phyloP scores from a whole-genome alignment of 2,888 invertebrate species.

The Rotaria socialis region DNA sequence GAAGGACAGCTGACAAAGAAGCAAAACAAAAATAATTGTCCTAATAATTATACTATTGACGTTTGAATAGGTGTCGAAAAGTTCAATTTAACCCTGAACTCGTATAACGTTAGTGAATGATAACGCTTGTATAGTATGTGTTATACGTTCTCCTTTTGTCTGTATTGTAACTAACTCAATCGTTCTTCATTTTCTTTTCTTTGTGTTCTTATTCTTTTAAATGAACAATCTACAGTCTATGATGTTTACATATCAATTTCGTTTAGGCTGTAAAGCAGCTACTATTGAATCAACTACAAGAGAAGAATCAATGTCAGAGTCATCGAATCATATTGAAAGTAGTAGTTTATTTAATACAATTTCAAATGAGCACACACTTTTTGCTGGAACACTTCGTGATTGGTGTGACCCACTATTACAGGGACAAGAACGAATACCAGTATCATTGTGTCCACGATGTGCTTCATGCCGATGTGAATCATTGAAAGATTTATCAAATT shows the following conservation, averaged over 20 bases:
- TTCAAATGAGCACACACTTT: background rate
- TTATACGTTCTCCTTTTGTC: background rate
- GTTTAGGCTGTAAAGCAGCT: background rate
- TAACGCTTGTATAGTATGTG: background rate
- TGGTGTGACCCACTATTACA: conserved; percentile 26
- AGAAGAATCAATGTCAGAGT: background rate
- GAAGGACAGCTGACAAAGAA: background rate
- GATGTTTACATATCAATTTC: background rate
- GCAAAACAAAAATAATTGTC: background rate
- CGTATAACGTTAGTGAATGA: background rate
- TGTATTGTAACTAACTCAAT: background rate
- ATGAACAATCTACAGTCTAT: background rate
- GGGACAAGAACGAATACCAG: background rate
- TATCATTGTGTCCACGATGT: conserved; percentile 11
- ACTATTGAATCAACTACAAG: background rate
- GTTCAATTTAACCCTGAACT: background rate
- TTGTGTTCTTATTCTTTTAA: background rate
- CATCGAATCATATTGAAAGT: background rate
- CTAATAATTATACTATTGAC: background rate
- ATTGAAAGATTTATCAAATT: background rate
- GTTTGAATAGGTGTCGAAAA: background rate
- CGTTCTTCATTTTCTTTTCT: background rate
- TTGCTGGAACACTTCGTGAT: background rate
- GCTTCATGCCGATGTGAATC: background rate
- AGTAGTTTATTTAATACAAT: background rate